phyloP scores from a whole-genome alignment of 2,797 vertebrate species.

The Muscicapa comitata region DNA sequence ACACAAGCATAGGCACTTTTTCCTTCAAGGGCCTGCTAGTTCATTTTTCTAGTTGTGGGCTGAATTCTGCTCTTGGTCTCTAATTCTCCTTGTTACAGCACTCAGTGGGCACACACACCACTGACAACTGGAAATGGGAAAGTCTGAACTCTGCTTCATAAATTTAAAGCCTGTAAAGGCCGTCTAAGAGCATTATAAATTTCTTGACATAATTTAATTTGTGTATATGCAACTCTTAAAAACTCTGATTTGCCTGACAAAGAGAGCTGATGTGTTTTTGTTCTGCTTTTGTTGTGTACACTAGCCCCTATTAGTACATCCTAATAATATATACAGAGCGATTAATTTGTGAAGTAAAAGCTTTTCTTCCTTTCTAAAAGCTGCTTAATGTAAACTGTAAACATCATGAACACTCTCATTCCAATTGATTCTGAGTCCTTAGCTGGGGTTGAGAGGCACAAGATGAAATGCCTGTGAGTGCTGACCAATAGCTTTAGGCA shows the following conservation, averaged over 20 bases:
- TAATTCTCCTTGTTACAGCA: neutral
- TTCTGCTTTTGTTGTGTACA: slow-evolving; percentile 36
- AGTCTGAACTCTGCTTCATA: neutral
- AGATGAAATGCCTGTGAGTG: neutral
- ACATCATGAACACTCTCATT: slow-evolving; percentile 28
- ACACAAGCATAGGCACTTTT: neutral
- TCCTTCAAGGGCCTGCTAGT: neutral
- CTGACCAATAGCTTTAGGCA: neutral
- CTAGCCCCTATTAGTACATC: slow-evolving; percentile 38
- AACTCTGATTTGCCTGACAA: slow-evolving; percentile 50
- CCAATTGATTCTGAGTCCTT: neutral
- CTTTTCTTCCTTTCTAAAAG: slow-evolving; percentile 58
- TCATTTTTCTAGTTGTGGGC: neutral
- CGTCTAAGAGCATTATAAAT: slow-evolving; percentile 31
- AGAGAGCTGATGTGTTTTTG: slow-evolving; percentile 27
- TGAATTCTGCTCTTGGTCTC: neutral
- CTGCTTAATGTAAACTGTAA: slow-evolving; percentile 50
- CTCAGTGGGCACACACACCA: neutral
- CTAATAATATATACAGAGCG: slow-evolving; percentile 11
- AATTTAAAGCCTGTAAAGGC: slow-evolving; percentile 31
- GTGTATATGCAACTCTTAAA: slow-evolving; percentile 21
- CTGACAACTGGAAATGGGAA: neutral
- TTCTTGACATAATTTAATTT: slow-evolving; percentile 41
- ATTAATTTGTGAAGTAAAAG: slow-evolving; percentile 60
- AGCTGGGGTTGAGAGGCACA: neutral